Base-by-base conservation (phyloP, 2,888 invertebrate genomes). In the Glyphotaelius pellucidus region DNA sequence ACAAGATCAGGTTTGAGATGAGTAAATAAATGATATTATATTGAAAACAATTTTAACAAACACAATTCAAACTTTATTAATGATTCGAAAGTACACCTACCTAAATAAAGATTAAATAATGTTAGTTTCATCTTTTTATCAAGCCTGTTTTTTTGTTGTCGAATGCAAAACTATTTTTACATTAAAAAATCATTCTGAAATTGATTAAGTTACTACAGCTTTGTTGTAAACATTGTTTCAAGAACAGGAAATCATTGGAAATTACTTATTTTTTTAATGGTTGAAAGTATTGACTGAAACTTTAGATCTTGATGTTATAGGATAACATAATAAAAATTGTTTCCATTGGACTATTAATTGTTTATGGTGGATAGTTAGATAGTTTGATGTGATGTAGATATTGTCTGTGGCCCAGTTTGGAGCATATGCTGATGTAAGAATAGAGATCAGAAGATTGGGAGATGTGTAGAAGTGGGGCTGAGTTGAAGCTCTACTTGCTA, bases 401-500 rank as follows among this genome's bases (percentile, higher is more conserved):
- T 67, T 67, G 67, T 67, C 25, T 67, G 67, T n/a, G 67, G 67
- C 67, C 67, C 67, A 67, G 67, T 67, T 25, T 67, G 25, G n/a
- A n/a, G 31, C 19, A 32, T 14, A 32, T 81, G n/a, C 84, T 32
- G 84, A 38, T 84, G 84, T 35, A 25, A 38, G 38, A 35, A 32
- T 67, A 19, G n/a, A 84, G 32, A 35, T 84, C 25, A 25, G 35
- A 25, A 87, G 87, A 52, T 47, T 9, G 1, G 52, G 52, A 52
- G 42, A 9, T 31, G 52, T 87, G 30, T 30, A 47, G 32, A 87
- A 87, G 42, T 87, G 86, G 31, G 32, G 87, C 31, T 47, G 87
- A 47, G n/a, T 87, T 52, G 30, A 87, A 87, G 87, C 87, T 31
- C 87, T 87, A 87, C 52, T 52, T 35, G 35, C 91, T 91, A 91